Evolutionary conservation across 2,797 vertebrate genomes (phyloP).

Genomic region (Ciconia nigra): DNA sequence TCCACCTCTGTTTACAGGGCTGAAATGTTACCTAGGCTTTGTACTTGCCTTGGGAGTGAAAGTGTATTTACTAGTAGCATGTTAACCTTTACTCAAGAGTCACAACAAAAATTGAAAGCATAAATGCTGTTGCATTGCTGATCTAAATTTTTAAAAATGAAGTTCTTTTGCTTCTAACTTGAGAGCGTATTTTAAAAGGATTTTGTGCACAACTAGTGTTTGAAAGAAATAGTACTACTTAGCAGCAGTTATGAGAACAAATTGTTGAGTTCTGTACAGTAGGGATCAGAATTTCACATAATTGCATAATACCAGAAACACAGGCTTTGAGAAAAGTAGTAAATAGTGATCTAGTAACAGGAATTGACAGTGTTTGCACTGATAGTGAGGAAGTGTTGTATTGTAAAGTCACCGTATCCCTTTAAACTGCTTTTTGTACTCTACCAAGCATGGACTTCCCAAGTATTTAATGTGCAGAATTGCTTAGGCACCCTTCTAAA

Average conservation of each 20-base stretch:
- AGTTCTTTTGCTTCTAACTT: not conserved
- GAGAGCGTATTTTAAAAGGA: fast-evolving
- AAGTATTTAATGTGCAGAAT: not conserved
- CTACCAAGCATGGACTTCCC: not conserved
- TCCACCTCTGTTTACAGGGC: not conserved
- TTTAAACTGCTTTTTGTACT: not conserved
- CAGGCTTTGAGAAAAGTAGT: not conserved
- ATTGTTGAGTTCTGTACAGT: not conserved
- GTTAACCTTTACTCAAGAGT: not conserved
- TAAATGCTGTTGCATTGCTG: not conserved
- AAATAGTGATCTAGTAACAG: not conserved
- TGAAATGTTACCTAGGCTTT: not conserved
- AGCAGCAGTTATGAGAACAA: not conserved
- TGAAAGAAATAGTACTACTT: not conserved
- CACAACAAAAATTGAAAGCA: not conserved
- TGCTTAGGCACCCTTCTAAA: not conserved
- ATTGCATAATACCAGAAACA: not conserved
- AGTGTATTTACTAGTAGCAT: not conserved
- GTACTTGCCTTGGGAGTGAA: not conserved
- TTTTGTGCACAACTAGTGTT: not conserved
- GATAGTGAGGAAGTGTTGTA: not conserved
- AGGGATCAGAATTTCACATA: not conserved
- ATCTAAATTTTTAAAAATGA: fast-evolving
- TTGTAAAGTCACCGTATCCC: not conserved
- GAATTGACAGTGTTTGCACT: not conserved